Percentiles rank a stretch among this genome's conserved stretches.
Evolutionary conservation across 2,797 vertebrate species (phyloP).

Genomic region (Bradypodion ventrale): DNA sequence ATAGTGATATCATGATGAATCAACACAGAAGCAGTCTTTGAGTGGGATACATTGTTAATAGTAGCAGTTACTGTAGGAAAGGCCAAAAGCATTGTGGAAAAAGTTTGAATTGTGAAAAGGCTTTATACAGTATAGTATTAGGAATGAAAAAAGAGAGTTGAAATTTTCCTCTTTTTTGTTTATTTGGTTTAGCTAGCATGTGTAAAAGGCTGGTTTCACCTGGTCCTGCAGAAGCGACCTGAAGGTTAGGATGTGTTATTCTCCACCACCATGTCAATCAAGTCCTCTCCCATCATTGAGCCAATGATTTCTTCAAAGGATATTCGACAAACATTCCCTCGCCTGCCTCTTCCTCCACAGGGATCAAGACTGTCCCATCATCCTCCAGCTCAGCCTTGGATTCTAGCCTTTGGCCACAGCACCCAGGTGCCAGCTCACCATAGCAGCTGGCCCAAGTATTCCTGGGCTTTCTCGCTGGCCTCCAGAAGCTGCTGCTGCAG

Average conservation of each 20-base stretch:
- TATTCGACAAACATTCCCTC: slow-evolving; percentile 71
- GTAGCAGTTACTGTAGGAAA: no score
- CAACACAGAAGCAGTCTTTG: no score
- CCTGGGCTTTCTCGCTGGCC: slow-evolving; percentile 83
- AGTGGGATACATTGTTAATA: no score
- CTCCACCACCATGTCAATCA: slow-evolving; percentile 43
- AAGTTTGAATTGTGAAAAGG: no score
- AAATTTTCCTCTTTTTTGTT: no score
- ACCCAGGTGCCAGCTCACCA: slow-evolving; percentile 88
- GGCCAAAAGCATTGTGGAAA: no score
- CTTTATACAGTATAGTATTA: no score
- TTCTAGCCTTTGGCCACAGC: slow-evolving; percentile 83
- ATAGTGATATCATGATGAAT: no score
- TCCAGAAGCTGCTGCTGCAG: slow-evolving; percentile 83
- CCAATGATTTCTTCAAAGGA: slow-evolving; percentile 70
- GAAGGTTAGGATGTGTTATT: slow-evolving; percentile 49
- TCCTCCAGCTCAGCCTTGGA: slow-evolving; percentile 79
- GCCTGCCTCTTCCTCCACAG: slow-evolving; percentile 16
- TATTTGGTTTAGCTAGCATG: no score
- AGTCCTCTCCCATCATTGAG: slow-evolving; percentile 29
- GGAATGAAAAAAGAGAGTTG: no score
- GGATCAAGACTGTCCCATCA: slow-evolving; percentile 37
- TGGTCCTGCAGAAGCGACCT: no score
- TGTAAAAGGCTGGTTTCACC: no score
- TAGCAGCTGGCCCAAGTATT: slow-evolving; percentile 85